These are phyloP conservation scores for Apteryx owenii DNA, from an alignment of 2,113 vertebrate species.

Conservation along the genomic window DNA sequence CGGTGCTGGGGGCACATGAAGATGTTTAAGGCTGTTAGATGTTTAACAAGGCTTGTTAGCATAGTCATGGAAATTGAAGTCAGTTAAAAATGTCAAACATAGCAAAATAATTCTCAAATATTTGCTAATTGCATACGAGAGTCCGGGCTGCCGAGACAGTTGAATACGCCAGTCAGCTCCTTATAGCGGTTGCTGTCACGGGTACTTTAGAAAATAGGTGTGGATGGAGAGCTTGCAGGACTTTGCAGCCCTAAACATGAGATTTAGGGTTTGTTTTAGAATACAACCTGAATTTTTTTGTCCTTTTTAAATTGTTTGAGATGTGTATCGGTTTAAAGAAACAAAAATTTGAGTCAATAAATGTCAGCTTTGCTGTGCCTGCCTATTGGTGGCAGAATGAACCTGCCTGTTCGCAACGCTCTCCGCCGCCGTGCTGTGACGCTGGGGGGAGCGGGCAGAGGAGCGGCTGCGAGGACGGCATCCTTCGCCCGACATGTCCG, in stretches of 20 bases:
- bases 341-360: rapidly evolving
- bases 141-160: rapidly evolving
- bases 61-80: background rate
- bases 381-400: constrained; percentile 16
- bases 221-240: rapidly evolving
- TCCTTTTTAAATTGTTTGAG: background rate
- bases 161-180: rapidly evolving
- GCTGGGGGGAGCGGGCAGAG: background rate
- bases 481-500: rapidly evolving
- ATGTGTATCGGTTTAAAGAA: rapidly evolving
- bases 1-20: background rate
- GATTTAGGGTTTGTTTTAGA: background rate
- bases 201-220: background rate
- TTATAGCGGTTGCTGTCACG: rapidly evolving
- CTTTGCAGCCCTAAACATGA: background rate
- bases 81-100: background rate
- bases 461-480: background rate
- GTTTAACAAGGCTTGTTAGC: background rate
- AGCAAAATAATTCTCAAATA: background rate
- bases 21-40: background rate
- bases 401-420: background rate
- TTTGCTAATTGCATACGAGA: background rate
- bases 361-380: background rate
- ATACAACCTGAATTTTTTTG: background rate
- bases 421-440: too few relatives aligned